Base-by-base conservation (phyloP, 1,140 invertebrate genomes). In the Drosophila sproati region DNA sequence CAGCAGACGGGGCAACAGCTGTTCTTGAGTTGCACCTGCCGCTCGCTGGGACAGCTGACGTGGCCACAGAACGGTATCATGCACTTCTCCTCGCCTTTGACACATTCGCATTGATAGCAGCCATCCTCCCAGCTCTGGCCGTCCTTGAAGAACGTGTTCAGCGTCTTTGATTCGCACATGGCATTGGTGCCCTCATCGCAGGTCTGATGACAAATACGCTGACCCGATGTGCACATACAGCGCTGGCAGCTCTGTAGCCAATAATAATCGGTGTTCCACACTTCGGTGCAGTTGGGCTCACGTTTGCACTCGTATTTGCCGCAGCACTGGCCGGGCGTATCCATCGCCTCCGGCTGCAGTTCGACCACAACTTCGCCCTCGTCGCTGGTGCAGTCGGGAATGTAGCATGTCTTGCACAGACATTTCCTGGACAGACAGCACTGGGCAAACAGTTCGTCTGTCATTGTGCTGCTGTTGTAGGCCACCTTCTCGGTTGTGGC, bases 1-100 rank as follows among this genome's bases (percentile, higher is more conserved):
- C 91, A 92, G 67, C 91, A 92, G 31, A 91, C 77, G 3, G 91
- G 91, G 61, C 91, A 92, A 63, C 91, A 92, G 37, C 60, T 70
- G 69, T 78, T 74, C 62, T 87, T 92, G 2, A 92, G 51, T 5
- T 20, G 50, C 4, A 91, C 83, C 70, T 92, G 91, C 12, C 87
- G 74, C 20, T 92, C 70, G n/a, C 37, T 59, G 34, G 91, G 91
- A 48, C 91, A 92, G 52, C 79, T 80, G 10, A 88, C 72, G 12
- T 73, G 76, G 4, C 71, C 75, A 50, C 91, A 92, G 8, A 91
- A 75, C 8, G 87, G 70, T 35, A 89, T 75, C 28, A 77, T 57
- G 48, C 91, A 92, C 71, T 92, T 87, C 31, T 62, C 61, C 51
- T 92, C 78, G 5, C 88, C 91, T 52, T 78, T 77, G 8, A 81